Base-by-base conservation (phyloP, 23 tunicate species). In the Botrylloides violaceus region DNA sequence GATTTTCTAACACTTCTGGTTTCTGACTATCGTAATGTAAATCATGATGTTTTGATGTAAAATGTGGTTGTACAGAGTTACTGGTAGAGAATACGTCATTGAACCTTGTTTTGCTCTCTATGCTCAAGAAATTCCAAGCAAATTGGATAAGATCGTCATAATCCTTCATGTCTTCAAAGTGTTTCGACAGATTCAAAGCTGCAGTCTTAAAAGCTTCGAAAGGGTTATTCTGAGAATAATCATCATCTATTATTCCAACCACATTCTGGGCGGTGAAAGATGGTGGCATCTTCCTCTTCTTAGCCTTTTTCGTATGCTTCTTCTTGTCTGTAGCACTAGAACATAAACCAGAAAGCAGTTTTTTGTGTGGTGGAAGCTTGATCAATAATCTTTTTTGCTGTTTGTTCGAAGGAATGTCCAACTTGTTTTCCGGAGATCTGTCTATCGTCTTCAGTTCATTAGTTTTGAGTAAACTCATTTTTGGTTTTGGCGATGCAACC, bases 121-220 rank as follows among this genome's bases (percentile, higher is more conserved):
- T 9, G 35, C 70, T 63, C 4, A 63, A 34, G 29, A 31, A 63
- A 15, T 63, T 63, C 70, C 70, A 63, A 63, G 70, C 36, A 31
- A 9, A 63, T 28, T 27, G 7, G 33, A 63, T 28, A 4, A 63
- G 35, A 31, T 63, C 36, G 4, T 63, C 70, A 63, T 27, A 63
- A 3, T 63, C 70, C 29, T 28, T 33, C 34, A 63, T 12, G 35
- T 63, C 70, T 3, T 33, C 3, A 9, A 63, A 63, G 7, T 63
- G 36, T 4, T 28, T 33, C 3, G 70, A 31, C 32, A 63, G 36
- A 3, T 3, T 33, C 70, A 63, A 3, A 3, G 70, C 70, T 9
- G 26, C 70, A 63, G 20, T 29, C 35, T 28, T 63, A 34, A 63
- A 63, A 12, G 33, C 18, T 7, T 6, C 33, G 70, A 63, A 63